phyloP scores from a whole-genome alignment of 2,113 vertebrate genomes.

The Psophia crepitans region DNA sequence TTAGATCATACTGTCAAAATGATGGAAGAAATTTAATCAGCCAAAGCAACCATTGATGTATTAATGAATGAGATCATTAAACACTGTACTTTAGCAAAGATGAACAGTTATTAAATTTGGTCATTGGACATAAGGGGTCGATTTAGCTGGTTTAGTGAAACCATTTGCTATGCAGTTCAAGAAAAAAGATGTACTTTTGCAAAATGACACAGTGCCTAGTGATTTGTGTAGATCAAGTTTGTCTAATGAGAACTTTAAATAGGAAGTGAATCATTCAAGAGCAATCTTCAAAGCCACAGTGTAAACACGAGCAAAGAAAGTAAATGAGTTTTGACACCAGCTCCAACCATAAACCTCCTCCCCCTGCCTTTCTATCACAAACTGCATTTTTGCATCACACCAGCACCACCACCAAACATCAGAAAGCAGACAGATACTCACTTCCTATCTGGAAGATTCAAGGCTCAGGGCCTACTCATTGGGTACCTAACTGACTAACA shows the following conservation, averaged over 20 bases:
- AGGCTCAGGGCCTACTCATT: neutral
- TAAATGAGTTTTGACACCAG: neutral
- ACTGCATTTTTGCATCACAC: neutral
- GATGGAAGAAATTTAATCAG: slow-evolving; percentile 61
- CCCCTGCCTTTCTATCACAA: neutral
- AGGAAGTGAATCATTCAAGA: neutral
- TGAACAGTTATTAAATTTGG: slow-evolving; percentile 60
- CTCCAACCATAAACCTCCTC: neutral
- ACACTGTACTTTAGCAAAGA: slow-evolving; percentile 43
- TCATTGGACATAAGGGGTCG: slow-evolving; percentile 38
- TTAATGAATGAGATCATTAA: slow-evolving; percentile 64
- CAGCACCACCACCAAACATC: neutral
- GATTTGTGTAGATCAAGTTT: neutral
- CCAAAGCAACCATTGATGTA: slow-evolving; percentile 45
- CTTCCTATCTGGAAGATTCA: neutral
- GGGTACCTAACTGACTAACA: neutral
- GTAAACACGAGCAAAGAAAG: neutral
- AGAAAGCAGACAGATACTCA: neutral
- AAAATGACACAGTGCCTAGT: neutral
- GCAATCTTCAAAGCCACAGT: neutral
- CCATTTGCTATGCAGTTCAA: slow-evolving; percentile 8
- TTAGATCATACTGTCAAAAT: slow-evolving; percentile 50
- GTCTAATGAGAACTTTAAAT: neutral
- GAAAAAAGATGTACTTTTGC: slow-evolving; percentile 1
- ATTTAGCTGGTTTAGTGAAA: slow-evolving; percentile 56